Evolutionary conservation across 92 coral and sea anemone genomes (phyloP).

Genomic region (Umimayanthus kanabou): DNA sequence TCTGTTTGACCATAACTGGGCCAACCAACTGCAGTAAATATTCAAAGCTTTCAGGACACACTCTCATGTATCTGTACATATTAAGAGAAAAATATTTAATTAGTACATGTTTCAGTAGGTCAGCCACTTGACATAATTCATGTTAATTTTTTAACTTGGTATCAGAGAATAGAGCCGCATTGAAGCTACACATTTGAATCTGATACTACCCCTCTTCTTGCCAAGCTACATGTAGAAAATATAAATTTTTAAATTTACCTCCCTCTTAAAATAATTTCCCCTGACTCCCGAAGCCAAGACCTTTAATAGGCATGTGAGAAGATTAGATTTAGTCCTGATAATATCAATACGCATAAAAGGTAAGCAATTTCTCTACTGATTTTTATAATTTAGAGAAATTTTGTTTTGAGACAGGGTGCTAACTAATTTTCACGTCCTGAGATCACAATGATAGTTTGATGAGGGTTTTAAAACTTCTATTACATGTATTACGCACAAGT

Average conservation of each 20-base stretch:
- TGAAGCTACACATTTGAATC: conserved; percentile 9
- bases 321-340: conserved; percentile 3
- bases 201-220: not conserved
- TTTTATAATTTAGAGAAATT: not conserved
- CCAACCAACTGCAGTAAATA: conserved; percentile 16
- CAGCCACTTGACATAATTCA: not conserved
- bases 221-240: conserved; percentile 17
- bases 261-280: not conserved
- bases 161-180: conserved; percentile 15
- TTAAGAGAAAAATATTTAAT: not conserved
- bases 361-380: conserved; percentile 1
- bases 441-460: not conserved
- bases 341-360: not conserved
- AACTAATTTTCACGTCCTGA: not conserved
- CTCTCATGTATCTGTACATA: conserved; percentile 9
- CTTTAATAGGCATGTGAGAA: not conserved
- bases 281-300: conserved; percentile 6
- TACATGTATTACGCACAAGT: not conserved
- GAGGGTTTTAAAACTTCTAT: conserved; percentile 23
- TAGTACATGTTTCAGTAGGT: not conserved
- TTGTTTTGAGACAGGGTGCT: not conserved
- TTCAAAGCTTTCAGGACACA: conserved; percentile 24
- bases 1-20: conserved; percentile 9
- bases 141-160: conserved; percentile 10
- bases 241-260: conserved; percentile 4